phyloP scores from a whole-genome alignment of 2,888 invertebrate species.

The Cephonodes hylas region DNA sequence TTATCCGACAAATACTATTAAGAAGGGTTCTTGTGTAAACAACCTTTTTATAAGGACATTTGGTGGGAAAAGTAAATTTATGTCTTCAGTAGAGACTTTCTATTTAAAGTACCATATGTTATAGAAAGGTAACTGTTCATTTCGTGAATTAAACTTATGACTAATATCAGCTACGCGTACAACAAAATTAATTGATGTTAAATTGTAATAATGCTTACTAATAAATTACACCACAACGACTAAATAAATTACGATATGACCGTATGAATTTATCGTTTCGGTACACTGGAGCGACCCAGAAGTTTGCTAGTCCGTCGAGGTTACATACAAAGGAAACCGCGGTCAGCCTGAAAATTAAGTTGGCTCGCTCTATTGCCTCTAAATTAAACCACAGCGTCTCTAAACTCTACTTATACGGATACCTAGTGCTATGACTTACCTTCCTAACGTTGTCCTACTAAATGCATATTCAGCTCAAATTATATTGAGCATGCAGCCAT shows the following conservation, averaged over 20 bases:
- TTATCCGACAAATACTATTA: slow-evolving; percentile 5
- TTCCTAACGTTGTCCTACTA: neutral
- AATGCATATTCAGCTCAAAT: neutral
- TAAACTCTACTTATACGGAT: slow-evolving; percentile 16
- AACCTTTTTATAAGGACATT: slow-evolving; percentile 24
- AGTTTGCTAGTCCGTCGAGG: slow-evolving; percentile 68
- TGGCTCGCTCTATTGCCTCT: slow-evolving; percentile 74
- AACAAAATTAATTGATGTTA: neutral
- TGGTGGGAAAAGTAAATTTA: slow-evolving; percentile 1
- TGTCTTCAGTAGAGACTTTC: neutral
- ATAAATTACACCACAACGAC: neutral
- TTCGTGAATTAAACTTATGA: too few species aligned
- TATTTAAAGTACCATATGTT: neutral
- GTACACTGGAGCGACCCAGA: slow-evolving; percentile 49
- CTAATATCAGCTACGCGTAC: too few species aligned
- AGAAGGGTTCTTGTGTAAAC: neutral
- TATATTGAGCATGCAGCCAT: neutral
- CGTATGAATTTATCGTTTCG: slow-evolving; percentile 20
- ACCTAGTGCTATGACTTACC: neutral
- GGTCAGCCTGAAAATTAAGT: slow-evolving; percentile 78
- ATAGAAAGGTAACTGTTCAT: neutral
- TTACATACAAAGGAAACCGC: slow-evolving; percentile 74
- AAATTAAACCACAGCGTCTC: slow-evolving; percentile 62
- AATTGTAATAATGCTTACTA: neutral
- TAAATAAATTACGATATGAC: slow-evolving; percentile 20